A percentile compares a stretch with the other conserved stretches of the same genome.
phyloP scores from a whole-genome alignment of 2,113 vertebrate species.

The Chaetodon auriga region DNA sequence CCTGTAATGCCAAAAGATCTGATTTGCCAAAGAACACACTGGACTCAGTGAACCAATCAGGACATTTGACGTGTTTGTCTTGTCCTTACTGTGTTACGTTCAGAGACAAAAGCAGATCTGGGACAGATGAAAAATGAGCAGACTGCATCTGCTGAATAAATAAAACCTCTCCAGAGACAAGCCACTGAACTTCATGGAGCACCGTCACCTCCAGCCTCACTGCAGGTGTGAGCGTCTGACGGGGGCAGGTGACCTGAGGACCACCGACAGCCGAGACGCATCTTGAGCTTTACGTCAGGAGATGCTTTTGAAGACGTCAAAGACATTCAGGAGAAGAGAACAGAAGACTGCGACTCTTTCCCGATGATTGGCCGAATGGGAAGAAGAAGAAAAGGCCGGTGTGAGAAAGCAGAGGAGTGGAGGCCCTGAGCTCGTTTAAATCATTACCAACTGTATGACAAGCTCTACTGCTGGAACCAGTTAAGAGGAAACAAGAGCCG shows the following conservation, averaged over 20 bases:
- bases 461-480: conserved; percentile 70
- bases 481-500: conserved; percentile 66
- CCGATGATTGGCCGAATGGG: conserved; percentile 4
- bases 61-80: background rate
- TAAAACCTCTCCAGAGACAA: background rate
- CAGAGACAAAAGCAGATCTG: background rate
- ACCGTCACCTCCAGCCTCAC: background rate
- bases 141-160: background rate
- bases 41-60: background rate
- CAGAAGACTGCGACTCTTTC: background rate
- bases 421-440: conserved; percentile 56
- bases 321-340: background rate
- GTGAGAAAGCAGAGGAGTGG: conserved; percentile 2
- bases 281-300: background rate
- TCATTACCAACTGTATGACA: conserved; percentile 64
- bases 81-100: background rate
- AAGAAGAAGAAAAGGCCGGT: background rate
- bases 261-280: conserved; percentile 14
- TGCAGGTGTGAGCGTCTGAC: background rate
- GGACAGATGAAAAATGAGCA: background rate
- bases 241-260: background rate
- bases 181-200: background rate
- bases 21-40: background rate
- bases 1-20: no score
- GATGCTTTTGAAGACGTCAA: background rate